Percentiles rank a stretch among this genome's conserved stretches.
Evolutionary conservation across 1,140 invertebrate genomes (phyloP).

Genomic region (Bilobella aurantiaca): DNA sequence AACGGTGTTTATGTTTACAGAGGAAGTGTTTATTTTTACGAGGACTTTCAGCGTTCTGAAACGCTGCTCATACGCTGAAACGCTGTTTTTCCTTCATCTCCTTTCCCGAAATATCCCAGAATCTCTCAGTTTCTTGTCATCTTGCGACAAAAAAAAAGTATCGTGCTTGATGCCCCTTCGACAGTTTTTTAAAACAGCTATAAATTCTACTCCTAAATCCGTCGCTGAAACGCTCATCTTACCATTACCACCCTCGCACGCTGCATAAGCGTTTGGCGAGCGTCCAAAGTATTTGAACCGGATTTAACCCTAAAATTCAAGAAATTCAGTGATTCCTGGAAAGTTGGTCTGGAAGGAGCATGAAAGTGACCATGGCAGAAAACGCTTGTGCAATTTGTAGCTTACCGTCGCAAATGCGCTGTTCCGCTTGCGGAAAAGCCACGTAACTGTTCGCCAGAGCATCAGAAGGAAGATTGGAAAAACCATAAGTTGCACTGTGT

Average conservation of each 20-base stretch:
- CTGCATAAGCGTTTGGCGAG: background rate
- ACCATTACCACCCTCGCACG: background rate
- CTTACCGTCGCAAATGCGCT: slow-evolving; percentile 41
- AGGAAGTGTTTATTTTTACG: background rate
- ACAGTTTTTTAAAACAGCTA: background rate
- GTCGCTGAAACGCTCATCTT: background rate
- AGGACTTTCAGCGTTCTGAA: no score
- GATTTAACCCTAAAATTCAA: background rate
- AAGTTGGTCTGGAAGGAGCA: background rate
- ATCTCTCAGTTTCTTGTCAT: background rate
- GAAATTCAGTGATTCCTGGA: background rate
- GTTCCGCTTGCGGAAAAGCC: slow-evolving; percentile 37
- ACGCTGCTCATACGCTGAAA: no score
- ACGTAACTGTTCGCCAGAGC: slow-evolving; percentile 37
- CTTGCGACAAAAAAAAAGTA: background rate
- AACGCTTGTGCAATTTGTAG: background rate
- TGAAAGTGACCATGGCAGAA: background rate
- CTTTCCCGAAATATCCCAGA: background rate
- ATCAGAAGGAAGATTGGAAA: slow-evolving; percentile 40
- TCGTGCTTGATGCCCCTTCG: slow-evolving; percentile 2
- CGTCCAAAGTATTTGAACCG: background rate
- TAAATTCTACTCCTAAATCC: background rate
- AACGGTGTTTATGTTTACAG: no score
- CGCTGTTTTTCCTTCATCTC: background rate
- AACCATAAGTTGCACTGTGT: slow-evolving; percentile 32